Evolutionary conservation across 2,113 vertebrate species (phyloP), one percentile per base, ranked within the genome.

Genomic region (Columba janthina): DNA sequence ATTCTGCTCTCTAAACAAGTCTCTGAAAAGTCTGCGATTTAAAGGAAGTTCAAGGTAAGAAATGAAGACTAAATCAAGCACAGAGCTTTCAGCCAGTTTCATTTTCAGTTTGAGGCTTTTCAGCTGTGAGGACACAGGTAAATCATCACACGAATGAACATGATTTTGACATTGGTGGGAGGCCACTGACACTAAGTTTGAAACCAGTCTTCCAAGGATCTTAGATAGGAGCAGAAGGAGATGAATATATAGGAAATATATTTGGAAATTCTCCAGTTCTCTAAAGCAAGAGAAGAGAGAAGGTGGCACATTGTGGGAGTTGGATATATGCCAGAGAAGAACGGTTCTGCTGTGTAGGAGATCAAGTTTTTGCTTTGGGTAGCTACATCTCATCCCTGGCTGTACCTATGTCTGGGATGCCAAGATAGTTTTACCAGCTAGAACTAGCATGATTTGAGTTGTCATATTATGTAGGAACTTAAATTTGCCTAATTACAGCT

Each of bases 161-260:
- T 44, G 40, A 76, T 73, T 91, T 82, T 90, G 82, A 82, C 70
- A 73, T 50, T 70, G 66, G 71, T 90, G 71, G 67, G 82, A 95
- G 54, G 56, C 56, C 73, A 81, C 20, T 71, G 79, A 80, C 56
- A 77, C 42, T 16, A 60, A 60, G n/a, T 65, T 85, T 19, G 10
- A 89, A 92, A 60, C 21, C 28, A 91, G 40, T 56, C 72, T 82
- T 89, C 34, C 25, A 75, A 78, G 15, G n/a, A 82, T 71, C 70
- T 92, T 67, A 80, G 44, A 71, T 79, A 80, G 38, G 32, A 92
- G 65, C 84, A 92, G 82, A 85, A 96, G 85, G 92, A 95, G 57
- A 50, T 8, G 3, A 73, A 61, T 76, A 88, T 50, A 44, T 19
- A 91, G 48, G 34, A 78, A 95, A 78, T 61, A 58, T 48, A 89